A percentile compares a stretch with the other conserved stretches of the same genome.
These are phyloP conservation scores for Drosophila ezoana DNA, from an alignment of 2,888 invertebrate species.

Conservation along the genomic window DNA sequence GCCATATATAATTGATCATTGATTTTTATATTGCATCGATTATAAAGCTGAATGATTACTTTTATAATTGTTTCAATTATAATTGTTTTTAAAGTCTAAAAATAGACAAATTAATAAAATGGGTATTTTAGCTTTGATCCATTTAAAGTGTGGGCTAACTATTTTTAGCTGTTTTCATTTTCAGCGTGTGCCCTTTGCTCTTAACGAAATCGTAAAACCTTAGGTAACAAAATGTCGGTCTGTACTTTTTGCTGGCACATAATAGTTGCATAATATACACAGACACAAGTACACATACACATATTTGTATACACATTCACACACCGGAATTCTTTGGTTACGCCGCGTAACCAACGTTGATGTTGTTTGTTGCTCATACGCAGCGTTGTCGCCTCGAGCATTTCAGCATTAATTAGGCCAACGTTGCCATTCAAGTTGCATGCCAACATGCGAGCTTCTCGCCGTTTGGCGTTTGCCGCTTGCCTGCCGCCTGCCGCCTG, in stretches of 20 bases:
- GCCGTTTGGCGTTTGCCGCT: conserved; percentile 5
- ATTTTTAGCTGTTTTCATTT: conserved; percentile 31
- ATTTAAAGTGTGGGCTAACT: too few species aligned
- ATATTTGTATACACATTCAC: background rate
- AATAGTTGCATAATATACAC: conserved; percentile 13
- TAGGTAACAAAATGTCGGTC: conserved; percentile 48
- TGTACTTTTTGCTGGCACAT: conserved; percentile 27
- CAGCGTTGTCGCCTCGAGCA: conserved; percentile 53
- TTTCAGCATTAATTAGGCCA: conserved; percentile 70
- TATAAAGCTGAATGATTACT: too few species aligned
- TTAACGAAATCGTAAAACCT: conserved; percentile 59
- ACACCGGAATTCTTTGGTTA: conserved; percentile 26
- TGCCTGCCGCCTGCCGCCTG: conserved; percentile 27
- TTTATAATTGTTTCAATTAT: too few species aligned
- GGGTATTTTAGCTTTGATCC: background rate
- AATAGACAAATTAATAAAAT: too few species aligned
- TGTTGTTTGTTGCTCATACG: conserved; percentile 61
- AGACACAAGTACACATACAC: conserved; percentile 3
- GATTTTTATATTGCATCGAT: too few species aligned
- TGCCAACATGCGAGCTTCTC: conserved; percentile 47
- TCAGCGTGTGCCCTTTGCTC: conserved; percentile 17
- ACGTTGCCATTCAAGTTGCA: conserved; percentile 44
- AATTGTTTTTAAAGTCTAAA: too few species aligned
- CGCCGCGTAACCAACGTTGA: conserved; percentile 20
- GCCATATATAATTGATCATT: too few species aligned